Evolutionary conservation across 2,888 invertebrate genomes (phyloP).

Genomic region (Drosophila diplacantha): DNA sequence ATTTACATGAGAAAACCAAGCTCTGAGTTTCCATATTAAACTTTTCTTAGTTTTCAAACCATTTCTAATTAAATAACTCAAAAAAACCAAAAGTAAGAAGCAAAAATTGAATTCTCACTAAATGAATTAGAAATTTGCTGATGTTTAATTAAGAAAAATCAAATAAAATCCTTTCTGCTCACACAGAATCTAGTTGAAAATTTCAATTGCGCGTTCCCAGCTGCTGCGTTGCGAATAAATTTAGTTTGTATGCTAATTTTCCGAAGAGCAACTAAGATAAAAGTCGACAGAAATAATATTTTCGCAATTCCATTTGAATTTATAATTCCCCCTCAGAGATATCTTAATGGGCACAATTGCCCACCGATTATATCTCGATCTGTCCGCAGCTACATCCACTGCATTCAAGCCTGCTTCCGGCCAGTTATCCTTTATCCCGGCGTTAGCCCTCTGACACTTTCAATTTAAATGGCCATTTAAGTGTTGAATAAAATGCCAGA

Average conservation of each 20-base stretch:
- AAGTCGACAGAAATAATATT: constrained; percentile 1
- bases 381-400: constrained; percentile 10
- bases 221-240: constrained; percentile 1
- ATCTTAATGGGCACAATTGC: constrained; percentile 5
- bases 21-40: too few species aligned
- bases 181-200: not conserved
- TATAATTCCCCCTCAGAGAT: not conserved
- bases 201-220: not conserved
- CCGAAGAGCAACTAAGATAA: not conserved
- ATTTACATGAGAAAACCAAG: not conserved
- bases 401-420: constrained; percentile 4
- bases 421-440: constrained; percentile 16
- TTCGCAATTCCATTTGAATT: not conserved
- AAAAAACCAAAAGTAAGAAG: not conserved
- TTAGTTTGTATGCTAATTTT: constrained; percentile 2
- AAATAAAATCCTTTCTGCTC: not conserved
- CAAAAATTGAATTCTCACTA: not conserved
- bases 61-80: not conserved
- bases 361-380: constrained; percentile 4
- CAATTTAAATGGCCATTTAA: constrained; percentile 56
- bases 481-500: constrained; percentile 34
- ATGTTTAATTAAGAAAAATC: constrained; percentile 1
- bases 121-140: not conserved
- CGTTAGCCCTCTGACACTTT: constrained; percentile 16
- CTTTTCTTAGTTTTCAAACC: not conserved